Evolutionary conservation across 2,888 invertebrate genomes (phyloP), one percentile per base, ranked within the genome.

Genomic region (Cerceris rybyensis): DNA sequence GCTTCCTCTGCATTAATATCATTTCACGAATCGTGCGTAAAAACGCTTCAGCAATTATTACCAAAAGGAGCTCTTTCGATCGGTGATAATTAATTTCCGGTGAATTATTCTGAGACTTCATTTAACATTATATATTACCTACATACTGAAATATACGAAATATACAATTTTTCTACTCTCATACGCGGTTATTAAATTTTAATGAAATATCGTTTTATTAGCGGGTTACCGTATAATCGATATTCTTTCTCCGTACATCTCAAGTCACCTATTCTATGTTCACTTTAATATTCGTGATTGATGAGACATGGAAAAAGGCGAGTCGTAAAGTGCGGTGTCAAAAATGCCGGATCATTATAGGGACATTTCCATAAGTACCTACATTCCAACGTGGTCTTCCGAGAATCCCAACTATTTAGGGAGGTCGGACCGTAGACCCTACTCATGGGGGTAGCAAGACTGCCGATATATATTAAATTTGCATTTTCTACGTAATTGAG

Each of bases 401-500:
- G 67, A 54, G 81, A 82, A 84, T 78, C 66, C 72, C 68, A 74
- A 74, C 72, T 66, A 84, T 82, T 52, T 60, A 61, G 55, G 59
- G 64, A 46, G 70, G 65, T 70, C 67, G 71, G 65, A 68, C 39
- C 50, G 55, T 39, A 61, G 52, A 65, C 65, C 72, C 72, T 60
- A 78, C 77, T 84, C 75, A 68, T 55, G 68, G 54, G 80, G 69
- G 54, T 17, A 28, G 39, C 67, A n/a, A 50, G 65, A 58, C 66
- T 64, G 58, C 50, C 75, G 14, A 75, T 69, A 78, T 82, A 83
- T 82, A 86, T 88, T 87, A 85, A 87, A 86, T 88, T 85, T 86
- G 80, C 85, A 85, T 87, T 87, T 88, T 82, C 82, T 74, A 78
- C 83, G 80, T 85, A 83, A 85, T 86, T 83, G 83, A 87, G 83